Conservation (phyloP, 1,140 invertebrate species). For the Drosophila seguyi region DNA sequence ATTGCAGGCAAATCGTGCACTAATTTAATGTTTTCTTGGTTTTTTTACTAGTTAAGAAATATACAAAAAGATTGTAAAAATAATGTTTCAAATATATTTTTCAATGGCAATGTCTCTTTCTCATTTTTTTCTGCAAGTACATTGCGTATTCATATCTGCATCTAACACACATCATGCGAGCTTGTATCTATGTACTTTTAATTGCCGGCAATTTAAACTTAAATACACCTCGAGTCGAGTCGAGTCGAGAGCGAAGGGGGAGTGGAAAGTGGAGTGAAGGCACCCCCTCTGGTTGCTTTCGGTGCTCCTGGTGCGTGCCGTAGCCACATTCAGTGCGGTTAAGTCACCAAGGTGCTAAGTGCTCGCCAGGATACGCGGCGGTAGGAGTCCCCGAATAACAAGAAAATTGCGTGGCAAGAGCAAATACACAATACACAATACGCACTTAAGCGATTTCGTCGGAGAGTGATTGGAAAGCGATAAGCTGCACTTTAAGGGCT, state of each 20-base stretch:
- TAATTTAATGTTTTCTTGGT: too few species aligned
- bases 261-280: neutral
- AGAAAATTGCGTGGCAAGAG: conserved; percentile 77
- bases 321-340: conserved; percentile 76
- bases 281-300: conserved; percentile 6
- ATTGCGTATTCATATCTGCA: conserved; percentile 45
- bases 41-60: too few species aligned
- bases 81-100: neutral
- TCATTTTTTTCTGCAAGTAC: conserved; percentile 4
- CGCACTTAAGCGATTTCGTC: conserved; percentile 47
- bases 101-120: neutral
- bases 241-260: neutral
- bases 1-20: neutral
- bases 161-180: conserved; percentile 42
- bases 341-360: conserved; percentile 81
- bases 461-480: conserved; percentile 49
- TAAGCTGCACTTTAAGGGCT: conserved; percentile 28
- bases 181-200: conserved; percentile 76
- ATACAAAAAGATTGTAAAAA: neutral
- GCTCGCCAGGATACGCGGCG: conserved; percentile 23
- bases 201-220: conserved; percentile 85
- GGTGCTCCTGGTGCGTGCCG: conserved; percentile 61
- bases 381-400: conserved; percentile 44
- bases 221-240: conserved; percentile 49
- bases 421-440: conserved; percentile 61